Evolutionary conservation across 1,140 invertebrate species (phyloP), one percentile per base, ranked within the genome.

Genomic region (Wasmannia auropunctata): DNA sequence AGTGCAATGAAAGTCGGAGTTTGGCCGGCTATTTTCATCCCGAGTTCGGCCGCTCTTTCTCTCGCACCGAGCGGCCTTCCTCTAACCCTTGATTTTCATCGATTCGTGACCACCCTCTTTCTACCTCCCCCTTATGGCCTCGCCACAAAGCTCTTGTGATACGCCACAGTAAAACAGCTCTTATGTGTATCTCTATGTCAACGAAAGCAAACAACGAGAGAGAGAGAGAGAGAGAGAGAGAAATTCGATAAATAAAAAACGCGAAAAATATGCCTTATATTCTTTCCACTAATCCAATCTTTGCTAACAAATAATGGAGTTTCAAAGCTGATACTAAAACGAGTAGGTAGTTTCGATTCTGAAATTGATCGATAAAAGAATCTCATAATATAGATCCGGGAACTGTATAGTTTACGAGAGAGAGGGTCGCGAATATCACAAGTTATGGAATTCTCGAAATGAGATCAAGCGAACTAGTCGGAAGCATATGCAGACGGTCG

Each of bases 21-120:
- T 81, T 88, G 72, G 25, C 43, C 46, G 69, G 62, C 72, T 87
- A 88, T 88, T 88, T 88, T 87, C 87, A 88, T 80, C 86, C 60
- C 69, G 85, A 88, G 87, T 88, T 85, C 77, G 86, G 56, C n/a
- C 80, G 25, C 34, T 75, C 51, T 83, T 75, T 83, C 80, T 83
- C 80, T 75, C n/a, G 14, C 54, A 34, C 56, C n/a, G 43, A 80
- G n/a, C 28, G 40, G 37, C 28, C 69, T 40, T 49, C n/a, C 80
- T 49, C 69, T 84, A 40, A 75, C 80, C 80, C 80, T 75, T 49
- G 25, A 80, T 69, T 69, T 65, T 67, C 49, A 80, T 80, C 77
- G 77, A 80, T 80, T 80, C 46, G 77, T 22, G 16, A 43, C 54
- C 8, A 43, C 22, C 34, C 77, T 69, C 46, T 37, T 54, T 34